Evolutionary conservation across 92 coral and sea anemone genomes (phyloP).

Genomic region (Meandrina meandrites): DNA sequence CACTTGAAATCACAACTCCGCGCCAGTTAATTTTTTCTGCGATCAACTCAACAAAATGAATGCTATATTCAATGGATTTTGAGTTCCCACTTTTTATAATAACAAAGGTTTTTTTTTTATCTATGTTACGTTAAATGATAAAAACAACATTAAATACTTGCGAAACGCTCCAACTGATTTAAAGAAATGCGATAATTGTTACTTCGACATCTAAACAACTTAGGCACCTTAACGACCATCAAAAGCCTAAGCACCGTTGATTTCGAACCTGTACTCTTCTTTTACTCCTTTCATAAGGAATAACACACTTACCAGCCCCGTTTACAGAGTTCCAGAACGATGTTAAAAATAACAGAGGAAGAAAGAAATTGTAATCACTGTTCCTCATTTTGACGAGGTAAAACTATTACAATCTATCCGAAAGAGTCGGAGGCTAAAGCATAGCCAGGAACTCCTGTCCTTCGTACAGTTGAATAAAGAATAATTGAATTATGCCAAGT

Average conservation of each 20-base stretch:
- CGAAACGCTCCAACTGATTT: too few species aligned
- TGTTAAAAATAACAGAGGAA: slow-evolving; percentile 14
- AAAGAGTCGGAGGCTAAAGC: slow-evolving; percentile 21
- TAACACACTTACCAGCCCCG: slow-evolving; percentile 18
- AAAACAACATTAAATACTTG: too few species aligned
- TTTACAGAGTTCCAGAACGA: not conserved
- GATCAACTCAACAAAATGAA: too few species aligned
- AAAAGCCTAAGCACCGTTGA: too few species aligned
- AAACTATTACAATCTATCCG: too few species aligned
- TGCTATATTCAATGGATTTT: too few species aligned
- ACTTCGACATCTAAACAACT: too few species aligned
- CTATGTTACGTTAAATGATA: too few species aligned
- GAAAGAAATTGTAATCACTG: not conserved
- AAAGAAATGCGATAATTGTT: too few species aligned
- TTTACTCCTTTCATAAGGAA: not conserved
- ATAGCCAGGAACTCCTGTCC: slow-evolving; percentile 10
- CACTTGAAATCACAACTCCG: not conserved
- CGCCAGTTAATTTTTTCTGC: not conserved
- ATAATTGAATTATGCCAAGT: not conserved
- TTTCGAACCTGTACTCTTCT: not conserved
- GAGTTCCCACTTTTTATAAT: too few species aligned
- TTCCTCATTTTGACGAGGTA: slow-evolving; percentile 17
- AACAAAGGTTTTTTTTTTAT: too few species aligned
- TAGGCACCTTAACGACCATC: too few species aligned
- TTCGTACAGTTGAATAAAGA: not conserved